Base-by-base conservation (phyloP, 2,113 vertebrate genomes). In the Gopherus flavomarginatus region DNA sequence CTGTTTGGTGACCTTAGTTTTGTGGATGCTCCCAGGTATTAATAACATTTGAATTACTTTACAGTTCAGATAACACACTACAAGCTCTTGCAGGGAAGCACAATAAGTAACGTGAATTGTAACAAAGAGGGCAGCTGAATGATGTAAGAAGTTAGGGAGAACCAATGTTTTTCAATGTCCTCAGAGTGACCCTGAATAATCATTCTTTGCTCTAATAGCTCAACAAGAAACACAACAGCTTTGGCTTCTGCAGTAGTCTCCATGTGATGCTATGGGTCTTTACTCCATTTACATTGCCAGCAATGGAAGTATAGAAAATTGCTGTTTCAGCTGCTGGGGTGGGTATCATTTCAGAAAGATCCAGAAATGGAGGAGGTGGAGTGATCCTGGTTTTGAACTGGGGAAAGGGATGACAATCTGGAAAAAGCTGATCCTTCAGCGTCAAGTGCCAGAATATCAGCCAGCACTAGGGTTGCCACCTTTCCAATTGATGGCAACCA, bases 331-430 rank as follows among this genome's bases (percentile, higher is more conserved):
- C 89, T 92, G 16, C 54, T 86, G 85, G 65, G 17, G n/a, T 86
- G 21, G 89, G 92, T 94, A 94, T 89, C 31, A 38, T 91, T 82
- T 80, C 75, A 95, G 49, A 81, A 89, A 72, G 84, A 88, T 44
- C 88, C 35, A 69, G 49, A 96, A 92, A 42, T 90, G 26, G 19
- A 93, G 13, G 7, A 95, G 83, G 42, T 84, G 52, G 81, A 94
- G 52, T 94, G 47, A 85, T 56, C 27, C 79, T 92, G 62, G 83
- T 96, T 94, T 88, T 81, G 90, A 93, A 84, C 31, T 3, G 38
- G 13, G 49, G 53, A 85, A 87, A 84, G 87, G 54, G 79, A 65
- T 49, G 72, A 44, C 19, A 62, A 75, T 91, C 87, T 22, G 16
- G 29, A 87, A 91, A 62, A 62, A 90, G 42, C 44, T 78, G 78